Base-by-base conservation (phyloP, 2,113 vertebrate genomes). In the Mormyrus lacerda region DNA sequence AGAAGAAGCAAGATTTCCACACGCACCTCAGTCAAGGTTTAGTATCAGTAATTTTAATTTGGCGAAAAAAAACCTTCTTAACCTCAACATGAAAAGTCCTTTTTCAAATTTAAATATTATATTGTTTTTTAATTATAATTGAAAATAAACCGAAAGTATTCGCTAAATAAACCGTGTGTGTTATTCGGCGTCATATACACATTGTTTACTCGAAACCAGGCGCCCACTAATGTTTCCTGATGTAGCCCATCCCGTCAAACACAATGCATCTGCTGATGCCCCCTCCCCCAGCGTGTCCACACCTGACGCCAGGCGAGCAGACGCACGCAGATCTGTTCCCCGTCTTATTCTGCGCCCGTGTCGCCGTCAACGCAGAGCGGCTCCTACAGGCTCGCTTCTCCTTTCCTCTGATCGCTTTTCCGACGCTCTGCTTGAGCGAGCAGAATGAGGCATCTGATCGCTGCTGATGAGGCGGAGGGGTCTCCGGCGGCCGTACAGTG, bases 401-500 rank as follows among this genome's bases (percentile, higher is more conserved):
- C 4, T 44, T 42, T 21, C n/a, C n/a, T n/a, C 10, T 84, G 82
- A 5, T 84, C 82, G 82, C 44, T 88, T 69, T 91, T 89, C 42
- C 39, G 87, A 55, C 88, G 51, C 55, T 85, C 89, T 27, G 87
- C 58, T 15, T 53, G 31, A 47, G 27, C 4, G 90, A 58, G 90
- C 92, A 92, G 92, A 90, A 90, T 89, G 87, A 91, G 89, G 88
- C 65, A 45, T 76, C 88, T 82, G 39, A 85, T 58, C n/a, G 83
- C 73, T 61, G 90, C 24, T 83, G 73, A 79, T 79, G 73, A 79
- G 73, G 73, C 73, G 73, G 73, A 39, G 73, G 73, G 35, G 84
- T 61, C 90, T 65, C 86, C 42, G 87, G 89, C 90, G 90, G 91
- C 90, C 89, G 88, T 89, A 90, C 91, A 90, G 89, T 88, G 88